Base-by-base conservation (phyloP, 2,113 vertebrate genomes). In the Climacteris rufus region DNA sequence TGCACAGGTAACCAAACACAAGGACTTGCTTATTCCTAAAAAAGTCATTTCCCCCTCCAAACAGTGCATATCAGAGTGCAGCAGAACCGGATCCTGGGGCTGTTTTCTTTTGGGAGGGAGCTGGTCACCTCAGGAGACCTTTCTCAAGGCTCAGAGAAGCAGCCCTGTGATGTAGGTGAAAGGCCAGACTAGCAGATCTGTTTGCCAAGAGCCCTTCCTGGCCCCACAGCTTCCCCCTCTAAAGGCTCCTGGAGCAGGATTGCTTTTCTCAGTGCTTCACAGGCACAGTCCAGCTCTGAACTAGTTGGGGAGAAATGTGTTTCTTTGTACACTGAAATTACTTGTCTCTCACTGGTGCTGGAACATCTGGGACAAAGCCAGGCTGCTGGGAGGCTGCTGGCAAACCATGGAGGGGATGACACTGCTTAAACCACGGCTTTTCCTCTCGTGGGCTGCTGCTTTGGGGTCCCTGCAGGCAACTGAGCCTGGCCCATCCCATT, bases 141-240 rank as follows among this genome's bases (percentile, higher is more conserved):
- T 83, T 37, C 53, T 47, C 0, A 2, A 40, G 72, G 7, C 78
- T 82, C 1, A 8, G 13, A 30, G 75, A 4, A 61, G 65, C 93
- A 87, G 83, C 60, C 39, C 64, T n/a, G 83, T 37, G 40, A 95
- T 96, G 54, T 33, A 17, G 97, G 95, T 50, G 83, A 97, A 96
- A 97, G 97, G 87, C 65, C 49, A 64, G 20, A 5, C 1, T 0
- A 8, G 10, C 0, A 0, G 22, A 69, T 93, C 69, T 4, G 33
- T 21, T 95, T 92, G 56, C 85, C 33, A 3, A 3, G 42, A 68
- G 25, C 22, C 72, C 6, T 44, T 61, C 33, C 31, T 18, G 44
- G 20, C 69, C 64, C 59, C 4, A 0, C 24, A 47, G 31, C 89
- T 70, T 88, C 64, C 22, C 47, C 30, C 80, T 76, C 83, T 35